Conservation (phyloP, 2,797 vertebrate species). For the Acanthiza pusilla region DNA sequence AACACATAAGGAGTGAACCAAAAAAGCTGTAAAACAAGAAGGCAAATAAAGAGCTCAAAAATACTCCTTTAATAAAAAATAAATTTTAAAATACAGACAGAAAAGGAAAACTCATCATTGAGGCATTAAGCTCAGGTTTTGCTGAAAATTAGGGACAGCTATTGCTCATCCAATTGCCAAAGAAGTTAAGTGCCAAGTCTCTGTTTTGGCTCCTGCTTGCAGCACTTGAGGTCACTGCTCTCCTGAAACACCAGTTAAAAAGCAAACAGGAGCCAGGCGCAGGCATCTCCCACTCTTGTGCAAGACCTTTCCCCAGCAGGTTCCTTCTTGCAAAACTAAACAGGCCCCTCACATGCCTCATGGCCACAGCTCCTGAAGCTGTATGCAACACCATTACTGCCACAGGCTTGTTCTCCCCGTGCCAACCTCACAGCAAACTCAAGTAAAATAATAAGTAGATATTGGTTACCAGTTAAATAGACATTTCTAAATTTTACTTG, state of each 20-base stretch:
- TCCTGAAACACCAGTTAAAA: background rate
- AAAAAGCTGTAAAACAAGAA: background rate
- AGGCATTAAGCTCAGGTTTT: background rate
- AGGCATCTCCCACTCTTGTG: background rate
- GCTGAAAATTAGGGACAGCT: background rate
- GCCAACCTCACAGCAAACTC: background rate
- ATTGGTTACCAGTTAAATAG: background rate
- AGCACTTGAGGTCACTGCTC: background rate
- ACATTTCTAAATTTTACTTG: background rate
- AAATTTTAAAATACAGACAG: background rate
- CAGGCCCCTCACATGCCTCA: fast-evolving
- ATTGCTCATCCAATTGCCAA: fast-evolving
- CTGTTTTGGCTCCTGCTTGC: background rate
- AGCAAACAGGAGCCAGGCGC: background rate
- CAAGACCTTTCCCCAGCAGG: background rate
- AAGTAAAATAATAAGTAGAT: background rate
- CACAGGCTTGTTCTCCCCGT: background rate
- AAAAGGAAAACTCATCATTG: background rate
- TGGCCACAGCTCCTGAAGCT: background rate
- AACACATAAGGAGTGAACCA: background rate
- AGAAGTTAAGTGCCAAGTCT: background rate
- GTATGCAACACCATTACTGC: background rate
- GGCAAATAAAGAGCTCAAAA: background rate
- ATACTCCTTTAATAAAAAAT: background rate
- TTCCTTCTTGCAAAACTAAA: background rate